These are phyloP conservation scores for Microcaecilia unicolor DNA, from an alignment of 2,797 vertebrate genomes.

Conservation along the genomic window DNA sequence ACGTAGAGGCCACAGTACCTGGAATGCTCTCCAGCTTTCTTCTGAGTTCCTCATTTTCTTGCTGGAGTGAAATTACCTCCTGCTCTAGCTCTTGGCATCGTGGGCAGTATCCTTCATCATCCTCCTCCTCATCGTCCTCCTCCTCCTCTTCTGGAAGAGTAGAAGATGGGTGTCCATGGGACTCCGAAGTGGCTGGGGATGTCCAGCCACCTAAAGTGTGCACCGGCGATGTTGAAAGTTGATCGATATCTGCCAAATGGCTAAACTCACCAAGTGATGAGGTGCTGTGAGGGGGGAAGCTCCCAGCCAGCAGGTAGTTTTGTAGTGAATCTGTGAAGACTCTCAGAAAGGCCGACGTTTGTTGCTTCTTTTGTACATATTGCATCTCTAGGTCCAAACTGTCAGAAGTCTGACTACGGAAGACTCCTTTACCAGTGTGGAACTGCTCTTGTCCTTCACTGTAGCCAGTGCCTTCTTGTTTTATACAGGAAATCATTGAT, in stretches of 20 bases:
- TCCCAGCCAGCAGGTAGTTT: constrained; percentile 84
- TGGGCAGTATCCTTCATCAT: constrained; percentile 79
- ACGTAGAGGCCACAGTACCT: constrained; percentile 65
- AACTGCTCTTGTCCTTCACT: constrained; percentile 60
- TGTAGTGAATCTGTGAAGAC: constrained; percentile 96
- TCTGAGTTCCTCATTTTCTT: constrained; percentile 94
- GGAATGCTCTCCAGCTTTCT: constrained; percentile 88
- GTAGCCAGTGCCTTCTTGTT: constrained; percentile 73
- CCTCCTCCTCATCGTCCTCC: constrained; percentile 91
- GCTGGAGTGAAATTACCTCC: constrained; percentile 94
- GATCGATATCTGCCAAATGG: constrained; percentile 62
- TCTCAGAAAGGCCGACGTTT: constrained; percentile 86
- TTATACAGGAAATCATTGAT: constrained; percentile 75
- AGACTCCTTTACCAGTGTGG: constrained; percentile 60
- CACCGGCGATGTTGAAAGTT: constrained; percentile 70
- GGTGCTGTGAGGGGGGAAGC: constrained; percentile 57
- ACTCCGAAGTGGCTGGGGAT: constrained; percentile 89
- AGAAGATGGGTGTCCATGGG: constrained; percentile 91
- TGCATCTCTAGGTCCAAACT: constrained; percentile 71
- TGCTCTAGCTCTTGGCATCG: constrained; percentile 94
- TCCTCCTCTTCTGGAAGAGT: constrained; percentile 93
- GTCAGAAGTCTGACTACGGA: constrained; percentile 57
- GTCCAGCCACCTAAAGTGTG: constrained; percentile 86
- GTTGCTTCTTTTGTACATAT: constrained; percentile 82
- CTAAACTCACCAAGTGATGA: constrained; percentile 60